Conservation (phyloP, 2,888 invertebrate genomes). For the Ernsta delagoae region DNA sequence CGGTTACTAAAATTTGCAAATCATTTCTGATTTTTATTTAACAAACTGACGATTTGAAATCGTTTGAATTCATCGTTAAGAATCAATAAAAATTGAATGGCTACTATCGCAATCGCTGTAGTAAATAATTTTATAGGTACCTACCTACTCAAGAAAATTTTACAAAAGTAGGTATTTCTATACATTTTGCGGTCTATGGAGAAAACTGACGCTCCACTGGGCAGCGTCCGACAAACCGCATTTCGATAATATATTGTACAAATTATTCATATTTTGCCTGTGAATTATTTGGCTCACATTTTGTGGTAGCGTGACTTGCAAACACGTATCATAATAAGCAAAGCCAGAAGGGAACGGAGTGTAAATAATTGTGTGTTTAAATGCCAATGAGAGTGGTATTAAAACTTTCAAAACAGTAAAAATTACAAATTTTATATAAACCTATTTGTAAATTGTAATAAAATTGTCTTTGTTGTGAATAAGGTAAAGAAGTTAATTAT, state of each 20-base stretch:
- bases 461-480: background rate
- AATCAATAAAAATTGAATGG: no score
- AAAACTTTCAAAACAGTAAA: background rate
- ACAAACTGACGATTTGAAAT: no score
- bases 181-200: no score
- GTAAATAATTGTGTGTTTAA: conserved; percentile 6
- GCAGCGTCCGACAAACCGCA: conserved; percentile 46
- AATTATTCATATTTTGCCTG: conserved; percentile 33
- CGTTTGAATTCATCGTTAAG: no score
- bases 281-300: conserved; percentile 32
- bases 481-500: no score
- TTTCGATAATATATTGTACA: conserved; percentile 44
- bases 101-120: no score
- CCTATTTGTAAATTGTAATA: background rate
- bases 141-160: no score
- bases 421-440: background rate
- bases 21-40: no score
- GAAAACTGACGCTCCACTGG: no score
- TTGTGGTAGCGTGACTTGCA: conserved; percentile 25
- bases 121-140: no score
- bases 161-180: no score
- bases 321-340: conserved; percentile 20
- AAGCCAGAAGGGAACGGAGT: conserved; percentile 2
- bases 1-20: no score
- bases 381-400: background rate